phyloP scores from a whole-genome alignment of 2,113 vertebrate species.

The Leptosomus discolor region DNA sequence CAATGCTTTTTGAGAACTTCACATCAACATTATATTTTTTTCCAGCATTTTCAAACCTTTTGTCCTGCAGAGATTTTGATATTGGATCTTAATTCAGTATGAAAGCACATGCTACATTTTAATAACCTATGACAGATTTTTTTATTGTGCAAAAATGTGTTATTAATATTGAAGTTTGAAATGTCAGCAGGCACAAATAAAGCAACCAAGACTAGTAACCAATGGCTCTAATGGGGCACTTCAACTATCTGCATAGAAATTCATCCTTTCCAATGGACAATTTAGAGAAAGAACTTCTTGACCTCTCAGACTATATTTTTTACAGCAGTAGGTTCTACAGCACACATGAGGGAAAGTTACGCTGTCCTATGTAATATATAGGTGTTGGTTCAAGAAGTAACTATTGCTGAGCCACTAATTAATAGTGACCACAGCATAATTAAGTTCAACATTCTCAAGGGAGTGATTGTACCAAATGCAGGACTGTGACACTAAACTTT shows the following conservation, averaged over 20 bases:
- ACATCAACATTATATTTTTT: background rate
- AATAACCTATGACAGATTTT: slow-evolving; percentile 35
- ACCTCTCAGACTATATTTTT: slow-evolving; percentile 34
- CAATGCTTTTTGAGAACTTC: background rate
- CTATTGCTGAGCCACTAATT: slow-evolving; percentile 21
- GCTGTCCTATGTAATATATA: background rate
- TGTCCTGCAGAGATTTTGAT: background rate
- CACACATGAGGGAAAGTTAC: slow-evolving; percentile 40
- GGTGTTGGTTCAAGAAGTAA: slow-evolving; percentile 46
- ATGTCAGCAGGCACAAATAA: background rate
- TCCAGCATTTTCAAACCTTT: background rate
- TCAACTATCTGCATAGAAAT: slow-evolving; percentile 33
- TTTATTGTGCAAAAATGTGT: background rate
- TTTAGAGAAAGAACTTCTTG: slow-evolving; percentile 27
- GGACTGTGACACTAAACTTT: slow-evolving; percentile 53
- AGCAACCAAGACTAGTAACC: slow-evolving; percentile 1
- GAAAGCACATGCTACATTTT: background rate
- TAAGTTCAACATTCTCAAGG: slow-evolving; percentile 53
- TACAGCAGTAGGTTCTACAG: slow-evolving; percentile 26
- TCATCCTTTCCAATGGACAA: background rate
- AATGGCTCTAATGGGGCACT: background rate
- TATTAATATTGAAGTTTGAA: slow-evolving; percentile 14
- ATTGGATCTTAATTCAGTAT: background rate
- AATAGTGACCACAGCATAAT: slow-evolving; percentile 45
- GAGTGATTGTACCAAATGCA: slow-evolving; percentile 41